phyloP scores from a whole-genome alignment of 2,888 invertebrate species.

The Entomobrya multifasciata region DNA sequence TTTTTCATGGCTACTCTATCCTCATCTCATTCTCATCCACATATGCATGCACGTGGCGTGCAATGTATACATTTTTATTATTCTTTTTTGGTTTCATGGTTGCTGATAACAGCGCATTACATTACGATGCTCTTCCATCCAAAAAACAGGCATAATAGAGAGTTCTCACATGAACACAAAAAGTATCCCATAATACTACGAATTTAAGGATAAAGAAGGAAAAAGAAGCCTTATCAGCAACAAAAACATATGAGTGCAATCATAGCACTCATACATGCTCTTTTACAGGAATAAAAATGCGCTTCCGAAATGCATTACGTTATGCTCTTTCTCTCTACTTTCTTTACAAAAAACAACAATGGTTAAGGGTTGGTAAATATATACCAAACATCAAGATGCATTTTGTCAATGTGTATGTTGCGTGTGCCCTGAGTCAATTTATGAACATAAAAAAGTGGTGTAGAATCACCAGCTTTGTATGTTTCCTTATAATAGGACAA shows the following conservation, averaged over 20 bases:
- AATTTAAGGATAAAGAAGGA: too few species aligned
- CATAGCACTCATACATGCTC: constrained; percentile 44
- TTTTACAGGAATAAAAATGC: constrained; percentile 65
- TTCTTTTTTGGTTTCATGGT: constrained; percentile 45
- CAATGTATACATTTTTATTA: constrained; percentile 52
- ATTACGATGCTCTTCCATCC: constrained; percentile 38
- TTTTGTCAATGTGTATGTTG: constrained; percentile 51
- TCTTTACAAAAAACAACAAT: not conserved
- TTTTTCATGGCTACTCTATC: constrained; percentile 70
- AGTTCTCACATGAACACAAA: constrained; percentile 27
- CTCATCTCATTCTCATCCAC: not conserved
- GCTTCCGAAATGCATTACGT: constrained; percentile 71
- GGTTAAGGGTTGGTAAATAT: not conserved
- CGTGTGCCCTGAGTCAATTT: constrained; percentile 2
- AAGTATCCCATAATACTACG: not conserved
- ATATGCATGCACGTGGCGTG: constrained; percentile 49
- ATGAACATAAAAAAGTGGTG: constrained; percentile 14
- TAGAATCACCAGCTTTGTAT: constrained; percentile 1
- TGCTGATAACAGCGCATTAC: constrained; percentile 50
- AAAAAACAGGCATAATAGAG: constrained; percentile 9
- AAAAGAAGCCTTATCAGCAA: constrained; percentile 39
- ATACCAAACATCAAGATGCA: constrained; percentile 49
- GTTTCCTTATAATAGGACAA: constrained; percentile 4
- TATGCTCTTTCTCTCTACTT: constrained; percentile 6
- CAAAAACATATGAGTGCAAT: constrained; percentile 66